phyloP scores from a whole-genome alignment of 1,140 invertebrate species.

The Tetramorium simillimum region DNA sequence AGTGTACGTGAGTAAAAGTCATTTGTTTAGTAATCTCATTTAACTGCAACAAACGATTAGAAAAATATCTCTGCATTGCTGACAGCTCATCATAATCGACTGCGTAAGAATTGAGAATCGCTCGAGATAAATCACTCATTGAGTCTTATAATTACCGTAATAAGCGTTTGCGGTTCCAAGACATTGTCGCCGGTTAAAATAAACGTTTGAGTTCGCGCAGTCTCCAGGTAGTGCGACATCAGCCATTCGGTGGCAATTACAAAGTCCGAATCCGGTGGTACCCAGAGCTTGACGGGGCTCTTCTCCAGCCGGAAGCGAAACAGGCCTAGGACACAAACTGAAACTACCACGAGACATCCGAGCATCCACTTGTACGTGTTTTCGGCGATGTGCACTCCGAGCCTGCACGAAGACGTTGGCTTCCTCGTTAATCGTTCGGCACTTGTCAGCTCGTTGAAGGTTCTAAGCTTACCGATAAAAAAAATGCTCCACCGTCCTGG shows the following conservation, averaged over 20 bases:
- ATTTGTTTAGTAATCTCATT: slow-evolving; percentile 82
- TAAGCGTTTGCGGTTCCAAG: slow-evolving; percentile 86
- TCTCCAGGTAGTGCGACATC: slow-evolving; percentile 88
- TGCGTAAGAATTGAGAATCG: neutral
- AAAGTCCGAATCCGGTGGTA: slow-evolving; percentile 89
- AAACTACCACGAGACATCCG: slow-evolving; percentile 77
- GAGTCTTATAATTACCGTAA: slow-evolving; percentile 78
- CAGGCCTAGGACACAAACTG: slow-evolving; percentile 80
- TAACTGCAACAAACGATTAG: slow-evolving; percentile 69
- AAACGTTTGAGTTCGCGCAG: slow-evolving; percentile 87
- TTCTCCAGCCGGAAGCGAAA: slow-evolving; percentile 84
- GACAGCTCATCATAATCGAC: neutral
- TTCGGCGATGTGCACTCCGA: slow-evolving; percentile 80
- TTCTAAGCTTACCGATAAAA: slow-evolving; percentile 78
- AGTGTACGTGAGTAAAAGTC: slow-evolving; percentile 67
- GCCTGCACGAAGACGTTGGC: slow-evolving; percentile 63
- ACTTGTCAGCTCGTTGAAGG: neutral
- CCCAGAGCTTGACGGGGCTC: slow-evolving; percentile 91
- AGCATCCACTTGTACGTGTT: slow-evolving; percentile 80
- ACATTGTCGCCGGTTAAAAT: slow-evolving; percentile 89
- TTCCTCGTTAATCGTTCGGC: neutral
- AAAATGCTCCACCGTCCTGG: slow-evolving; percentile 77
- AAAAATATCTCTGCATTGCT: slow-evolving; percentile 15
- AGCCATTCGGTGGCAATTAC: slow-evolving; percentile 90
- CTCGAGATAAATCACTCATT: neutral